Percentiles rank a stretch among this genome's conserved stretches.
Evolutionary conservation across 2,888 invertebrate species (phyloP).

Genomic region (Tanytarsus gracilentus): DNA sequence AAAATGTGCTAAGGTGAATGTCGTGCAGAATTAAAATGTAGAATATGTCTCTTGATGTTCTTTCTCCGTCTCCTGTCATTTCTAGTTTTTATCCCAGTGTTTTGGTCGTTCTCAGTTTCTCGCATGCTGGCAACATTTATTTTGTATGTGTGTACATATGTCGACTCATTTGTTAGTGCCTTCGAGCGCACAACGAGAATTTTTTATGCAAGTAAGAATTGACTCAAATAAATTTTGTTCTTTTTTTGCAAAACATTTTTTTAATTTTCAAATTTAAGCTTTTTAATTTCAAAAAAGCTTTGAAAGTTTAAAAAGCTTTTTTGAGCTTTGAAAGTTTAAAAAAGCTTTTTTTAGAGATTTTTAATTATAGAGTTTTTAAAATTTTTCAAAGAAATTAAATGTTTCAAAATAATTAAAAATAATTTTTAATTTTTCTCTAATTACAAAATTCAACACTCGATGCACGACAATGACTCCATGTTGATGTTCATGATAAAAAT

Average conservation of each 20-base stretch:
- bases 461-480: too few species aligned
- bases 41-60: neutral
- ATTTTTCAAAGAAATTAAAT: too few species aligned
- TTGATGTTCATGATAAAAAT: neutral
- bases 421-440: too few species aligned
- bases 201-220: neutral
- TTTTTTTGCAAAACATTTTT: neutral
- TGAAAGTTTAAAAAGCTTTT: too few species aligned
- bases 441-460: too few species aligned
- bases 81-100: neutral
- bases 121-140: conserved; percentile 1
- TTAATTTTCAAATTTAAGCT: too few species aligned
- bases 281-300: too few species aligned
- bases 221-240: neutral
- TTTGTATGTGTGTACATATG: too few species aligned
- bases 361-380: too few species aligned
- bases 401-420: too few species aligned
- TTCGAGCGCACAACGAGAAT: neutral
- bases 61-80: neutral
- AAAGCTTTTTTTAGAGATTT: too few species aligned
- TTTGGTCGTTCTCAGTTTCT: neutral
- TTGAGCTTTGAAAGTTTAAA: too few species aligned
- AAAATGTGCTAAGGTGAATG: conserved; percentile 10
- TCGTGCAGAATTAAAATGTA: conserved; percentile 5
- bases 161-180: conserved; percentile 9